Percentiles rank a stretch among this genome's conserved stretches.
Evolutionary conservation across 2,797 vertebrate species (phyloP).

Genomic region (Pangasius djambal): DNA sequence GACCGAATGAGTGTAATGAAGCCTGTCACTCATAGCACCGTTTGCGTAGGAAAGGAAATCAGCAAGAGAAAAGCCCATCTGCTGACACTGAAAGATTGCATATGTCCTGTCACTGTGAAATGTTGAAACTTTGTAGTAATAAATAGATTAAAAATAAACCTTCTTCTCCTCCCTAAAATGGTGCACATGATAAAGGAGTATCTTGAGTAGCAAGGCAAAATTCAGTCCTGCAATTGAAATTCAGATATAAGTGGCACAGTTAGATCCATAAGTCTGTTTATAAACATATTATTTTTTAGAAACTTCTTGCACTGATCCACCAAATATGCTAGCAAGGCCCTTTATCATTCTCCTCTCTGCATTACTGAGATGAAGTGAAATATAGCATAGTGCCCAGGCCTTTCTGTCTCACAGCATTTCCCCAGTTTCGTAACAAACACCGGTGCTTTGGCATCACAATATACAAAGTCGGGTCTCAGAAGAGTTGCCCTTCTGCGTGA

Average conservation of each 20-base stretch:
- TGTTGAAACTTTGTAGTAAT: constrained; percentile 34
- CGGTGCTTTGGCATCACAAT: neutral
- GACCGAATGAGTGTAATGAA: constrained; percentile 48
- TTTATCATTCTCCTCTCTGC: neutral
- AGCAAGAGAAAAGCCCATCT: constrained; percentile 36
- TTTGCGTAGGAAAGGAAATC: constrained; percentile 12
- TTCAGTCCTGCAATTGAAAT: neutral
- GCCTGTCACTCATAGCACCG: constrained; percentile 51
- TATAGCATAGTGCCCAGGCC: neutral
- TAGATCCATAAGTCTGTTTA: neutral
- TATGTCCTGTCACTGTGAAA: constrained; percentile 36
- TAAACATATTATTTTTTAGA: neutral
- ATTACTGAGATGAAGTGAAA: neutral
- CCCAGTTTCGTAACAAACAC: neutral
- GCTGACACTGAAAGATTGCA: constrained; percentile 53
- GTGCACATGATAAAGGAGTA: neutral
- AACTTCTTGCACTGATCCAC: neutral
- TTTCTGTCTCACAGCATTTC: neutral
- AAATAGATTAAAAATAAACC: constrained; percentile 39
- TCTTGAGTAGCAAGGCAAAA: neutral
- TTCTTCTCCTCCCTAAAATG: neutral
- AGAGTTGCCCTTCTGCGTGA: neutral
- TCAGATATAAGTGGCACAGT: neutral
- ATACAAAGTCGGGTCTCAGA: neutral
- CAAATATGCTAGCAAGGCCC: neutral